These are phyloP conservation scores for Junco hyemalis DNA, from an alignment of 2,113 vertebrate species.

Conservation along the genomic window DNA sequence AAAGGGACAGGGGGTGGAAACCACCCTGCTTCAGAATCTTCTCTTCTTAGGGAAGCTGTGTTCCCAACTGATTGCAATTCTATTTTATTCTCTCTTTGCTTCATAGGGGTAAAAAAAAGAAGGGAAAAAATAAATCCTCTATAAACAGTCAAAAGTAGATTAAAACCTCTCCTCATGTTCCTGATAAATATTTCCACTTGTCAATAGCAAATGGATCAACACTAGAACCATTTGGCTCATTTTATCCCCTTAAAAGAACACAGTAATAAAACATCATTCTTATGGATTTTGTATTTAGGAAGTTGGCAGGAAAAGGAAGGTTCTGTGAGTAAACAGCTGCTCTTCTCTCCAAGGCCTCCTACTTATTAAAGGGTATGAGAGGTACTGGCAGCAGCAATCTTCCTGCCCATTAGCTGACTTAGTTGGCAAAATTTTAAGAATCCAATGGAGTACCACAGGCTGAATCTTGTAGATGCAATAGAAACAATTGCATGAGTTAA, in stretches of 20 bases:
- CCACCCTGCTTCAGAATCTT: neutral
- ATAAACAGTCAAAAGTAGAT: neutral
- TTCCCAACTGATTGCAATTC: neutral
- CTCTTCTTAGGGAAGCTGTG: neutral
- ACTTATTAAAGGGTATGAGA: neutral
- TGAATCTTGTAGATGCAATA: neutral
- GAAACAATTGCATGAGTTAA: neutral
- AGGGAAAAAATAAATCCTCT: neutral
- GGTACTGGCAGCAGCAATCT: neutral
- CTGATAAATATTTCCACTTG: neutral
- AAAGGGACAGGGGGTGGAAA: neutral
- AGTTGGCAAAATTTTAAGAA: neutral
- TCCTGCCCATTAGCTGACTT: neutral
- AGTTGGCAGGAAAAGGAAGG: neutral
- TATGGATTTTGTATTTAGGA: neutral
- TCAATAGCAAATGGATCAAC: neutral
- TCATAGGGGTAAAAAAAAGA: neutral
- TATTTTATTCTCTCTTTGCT: neutral
- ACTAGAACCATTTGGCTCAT: neutral
- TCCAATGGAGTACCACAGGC: neutral
- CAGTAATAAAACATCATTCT: neutral
- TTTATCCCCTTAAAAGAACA: neutral
- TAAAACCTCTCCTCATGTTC: neutral
- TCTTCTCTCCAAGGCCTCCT: neutral
- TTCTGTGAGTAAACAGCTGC: neutral